phyloP scores from a whole-genome alignment of 2,888 invertebrate genomes.

The Andrena flavipes region DNA sequence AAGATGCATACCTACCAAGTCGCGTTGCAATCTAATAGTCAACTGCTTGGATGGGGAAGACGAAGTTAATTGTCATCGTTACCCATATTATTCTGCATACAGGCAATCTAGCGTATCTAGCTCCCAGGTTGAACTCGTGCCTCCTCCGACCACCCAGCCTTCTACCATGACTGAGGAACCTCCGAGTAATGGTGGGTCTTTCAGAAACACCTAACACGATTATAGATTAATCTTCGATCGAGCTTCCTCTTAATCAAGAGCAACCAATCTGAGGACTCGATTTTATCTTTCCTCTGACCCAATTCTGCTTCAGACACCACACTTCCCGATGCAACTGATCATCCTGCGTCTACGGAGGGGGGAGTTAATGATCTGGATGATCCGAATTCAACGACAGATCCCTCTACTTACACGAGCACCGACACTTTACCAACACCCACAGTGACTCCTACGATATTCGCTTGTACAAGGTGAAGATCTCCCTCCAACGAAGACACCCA shows the following conservation, averaged over 20 bases:
- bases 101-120: not conserved
- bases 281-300: not conserved
- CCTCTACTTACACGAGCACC: not conserved
- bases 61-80: constrained; percentile 88
- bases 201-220: not conserved
- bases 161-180: not conserved
- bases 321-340: not conserved
- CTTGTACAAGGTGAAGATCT: constrained; percentile 35
- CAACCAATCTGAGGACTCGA: not conserved
- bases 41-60: constrained; percentile 94
- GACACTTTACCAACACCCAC: not conserved
- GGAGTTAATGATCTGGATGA: not conserved
- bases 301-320: not conserved
- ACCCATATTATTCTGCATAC: not conserved
- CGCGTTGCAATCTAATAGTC: constrained; percentile 90
- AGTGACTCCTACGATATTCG: not conserved
- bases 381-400: not conserved
- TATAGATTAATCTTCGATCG: not conserved
- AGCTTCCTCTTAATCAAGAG: not conserved
- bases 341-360: not conserved
- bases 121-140: not conserved
- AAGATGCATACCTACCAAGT: constrained; percentile 89
- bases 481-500: not conserved
- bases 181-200: not conserved
- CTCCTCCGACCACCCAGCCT: not conserved